phyloP scores from a whole-genome alignment of 2,888 invertebrate species.

The Cheilosia vernalis region DNA sequence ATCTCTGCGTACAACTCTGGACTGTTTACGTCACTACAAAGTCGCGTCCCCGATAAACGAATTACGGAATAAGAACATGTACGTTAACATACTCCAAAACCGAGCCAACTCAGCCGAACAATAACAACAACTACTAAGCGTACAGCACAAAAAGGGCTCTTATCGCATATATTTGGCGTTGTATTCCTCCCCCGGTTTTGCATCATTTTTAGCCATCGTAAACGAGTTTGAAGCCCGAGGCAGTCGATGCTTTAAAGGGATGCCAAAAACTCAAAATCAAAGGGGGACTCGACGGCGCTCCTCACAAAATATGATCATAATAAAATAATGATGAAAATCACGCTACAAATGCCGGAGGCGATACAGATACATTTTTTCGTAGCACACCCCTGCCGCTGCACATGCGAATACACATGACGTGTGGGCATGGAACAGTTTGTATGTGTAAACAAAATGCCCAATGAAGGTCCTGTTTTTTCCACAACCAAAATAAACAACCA shows the following conservation, averaged over 20 bases:
- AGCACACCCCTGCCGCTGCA: conserved; percentile 24
- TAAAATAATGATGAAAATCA: conserved; percentile 72
- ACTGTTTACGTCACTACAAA: conserved; percentile 18
- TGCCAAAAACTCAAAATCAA: conserved; percentile 62
- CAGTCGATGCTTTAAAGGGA: conserved; percentile 67
- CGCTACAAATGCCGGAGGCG: conserved; percentile 61
- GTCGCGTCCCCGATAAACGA: conserved; percentile 54
- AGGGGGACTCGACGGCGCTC: conserved; percentile 34
- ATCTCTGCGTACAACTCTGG: conserved; percentile 38
- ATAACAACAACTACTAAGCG: neutral
- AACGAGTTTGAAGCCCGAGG: conserved; percentile 60
- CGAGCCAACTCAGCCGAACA: conserved; percentile 12
- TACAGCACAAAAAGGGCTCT: conserved; percentile 54
- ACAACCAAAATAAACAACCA: conserved; percentile 18
- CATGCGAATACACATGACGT: conserved; percentile 29
- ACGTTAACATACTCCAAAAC: conserved; percentile 54
- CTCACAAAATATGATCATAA: conserved; percentile 71
- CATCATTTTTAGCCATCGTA: conserved; percentile 58
- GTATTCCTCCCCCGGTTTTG: conserved; percentile 42
- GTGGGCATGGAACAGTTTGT: conserved; percentile 43
- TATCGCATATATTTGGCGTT: conserved; percentile 63
- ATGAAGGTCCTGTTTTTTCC: conserved; percentile 39
- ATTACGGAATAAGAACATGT: conserved; percentile 60
- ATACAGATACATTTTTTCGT: conserved; percentile 23
- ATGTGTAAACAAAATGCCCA: conserved; percentile 46